Base-by-base conservation (phyloP, 2,888 invertebrate genomes). In the Homarus gammarus region DNA sequence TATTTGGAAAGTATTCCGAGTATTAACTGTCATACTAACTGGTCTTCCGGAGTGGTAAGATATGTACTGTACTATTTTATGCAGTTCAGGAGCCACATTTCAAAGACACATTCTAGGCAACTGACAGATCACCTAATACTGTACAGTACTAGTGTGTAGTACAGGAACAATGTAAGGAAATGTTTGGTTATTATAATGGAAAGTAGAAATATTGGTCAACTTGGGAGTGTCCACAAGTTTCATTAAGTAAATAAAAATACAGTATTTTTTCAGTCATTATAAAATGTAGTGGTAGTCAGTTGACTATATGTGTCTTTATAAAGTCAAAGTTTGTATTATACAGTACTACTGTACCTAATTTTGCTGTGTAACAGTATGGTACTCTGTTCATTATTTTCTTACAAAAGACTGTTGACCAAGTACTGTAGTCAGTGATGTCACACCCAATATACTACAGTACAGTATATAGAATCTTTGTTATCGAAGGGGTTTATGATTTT, bases 21-120 rank as follows among this genome's bases (percentile, higher is more conserved):
- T 38, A 73, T 73, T 38, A 38, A 38, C 3, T 73, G 18, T 73
- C 73, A 38, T n/a, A 40, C 38, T 27, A 75, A 75, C 75, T 75
- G 75, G 75, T 75, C 75, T 75, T 75, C 75, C 75, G 44, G 75
- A 75, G n/a, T 75, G 75, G 75, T 75, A 75, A 75, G 75, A 75
- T 75, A 73, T n/a, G n/a, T n/a, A n/a, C 22, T 44, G 27, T 27
- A 44, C 49, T 44, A n/a, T n/a, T 22, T 73, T 75, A 27, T 27
- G 31, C 27, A 64, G 64, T 64, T 27, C 22, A 64, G 27, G 64
- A 12, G 27, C 64, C 64, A 56, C 18, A 22, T 56, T 44, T 44
- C 70, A 70, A n/a, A n/a, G 70, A 31, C 70, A 31, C 31, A 31
- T 70, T 70, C 36, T 31, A 70, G 31, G 31, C 70, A 44, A 44